These are phyloP conservation scores for Mionectes olivaceus DNA, from an alignment of 2,797 vertebrate species.

Conservation along the genomic window DNA sequence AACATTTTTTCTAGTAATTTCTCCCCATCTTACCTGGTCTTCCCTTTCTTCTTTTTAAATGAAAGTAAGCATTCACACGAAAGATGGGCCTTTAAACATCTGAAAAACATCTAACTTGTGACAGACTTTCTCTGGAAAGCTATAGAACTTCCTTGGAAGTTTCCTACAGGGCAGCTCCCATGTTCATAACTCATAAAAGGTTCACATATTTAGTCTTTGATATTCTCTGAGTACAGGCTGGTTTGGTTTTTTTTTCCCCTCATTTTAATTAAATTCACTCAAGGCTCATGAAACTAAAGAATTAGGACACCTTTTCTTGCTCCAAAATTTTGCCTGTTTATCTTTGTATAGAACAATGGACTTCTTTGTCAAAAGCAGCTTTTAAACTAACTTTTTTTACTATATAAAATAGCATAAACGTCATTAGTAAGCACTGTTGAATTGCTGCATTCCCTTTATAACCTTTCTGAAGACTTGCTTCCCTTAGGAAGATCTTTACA, in stretches of 20 bases:
- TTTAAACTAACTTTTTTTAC: background rate
- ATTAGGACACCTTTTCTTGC: background rate
- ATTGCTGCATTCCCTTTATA: background rate
- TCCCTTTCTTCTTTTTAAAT: background rate
- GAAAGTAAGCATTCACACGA: background rate
- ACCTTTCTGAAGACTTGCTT: background rate
- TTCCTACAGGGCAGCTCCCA: background rate
- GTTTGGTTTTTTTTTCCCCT: fast-evolving
- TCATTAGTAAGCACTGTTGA: background rate
- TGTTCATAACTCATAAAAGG: slow-evolving; percentile 10
- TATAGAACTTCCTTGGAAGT: background rate
- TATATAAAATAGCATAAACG: background rate
- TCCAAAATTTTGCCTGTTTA: background rate
- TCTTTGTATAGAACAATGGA: background rate
- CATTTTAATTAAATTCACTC: background rate
- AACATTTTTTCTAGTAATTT: background rate
- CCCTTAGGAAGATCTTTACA: background rate
- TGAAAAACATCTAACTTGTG: background rate
- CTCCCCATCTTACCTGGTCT: background rate
- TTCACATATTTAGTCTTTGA: slow-evolving; percentile 2
- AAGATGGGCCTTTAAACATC: background rate
- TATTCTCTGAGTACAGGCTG: background rate
- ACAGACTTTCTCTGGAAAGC: background rate
- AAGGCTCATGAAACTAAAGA: background rate
- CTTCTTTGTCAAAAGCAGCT: background rate